Evolutionary conservation across 1,140 invertebrate species (phyloP).

Genomic region (Aphidius ervi): DNA sequence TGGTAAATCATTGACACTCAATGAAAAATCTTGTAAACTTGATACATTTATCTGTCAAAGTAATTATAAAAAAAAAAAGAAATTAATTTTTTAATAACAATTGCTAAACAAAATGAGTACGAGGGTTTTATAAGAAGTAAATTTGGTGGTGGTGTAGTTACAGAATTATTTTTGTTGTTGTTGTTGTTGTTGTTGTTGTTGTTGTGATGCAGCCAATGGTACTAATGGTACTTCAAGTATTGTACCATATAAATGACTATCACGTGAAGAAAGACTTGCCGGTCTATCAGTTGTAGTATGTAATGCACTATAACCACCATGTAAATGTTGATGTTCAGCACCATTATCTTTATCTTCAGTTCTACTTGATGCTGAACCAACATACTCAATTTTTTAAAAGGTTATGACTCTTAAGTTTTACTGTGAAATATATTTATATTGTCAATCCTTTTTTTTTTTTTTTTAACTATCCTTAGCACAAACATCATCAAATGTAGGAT

Average conservation of each 20-base stretch:
- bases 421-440: too few species aligned
- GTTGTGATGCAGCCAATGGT: too few species aligned
- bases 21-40: constrained; percentile 77
- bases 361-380: constrained; percentile 59
- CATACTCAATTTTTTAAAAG: constrained; percentile 39
- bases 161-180: too few species aligned
- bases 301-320: constrained; percentile 43
- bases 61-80: too few species aligned
- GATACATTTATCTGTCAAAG: constrained; percentile 59
- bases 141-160: too few species aligned
- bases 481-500: too few species aligned
- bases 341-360: constrained; percentile 60
- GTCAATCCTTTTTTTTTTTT: too few species aligned
- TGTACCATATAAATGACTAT: constrained; percentile 55
- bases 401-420: too few species aligned
- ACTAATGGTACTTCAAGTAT: constrained; percentile 52
- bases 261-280: constrained; percentile 46
- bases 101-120: constrained; percentile 51
- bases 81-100: too few species aligned
- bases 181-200: too few species aligned
- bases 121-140: constrained; percentile 39
- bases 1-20: constrained; percentile 78
- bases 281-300: constrained; percentile 41
- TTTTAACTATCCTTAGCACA: too few species aligned
- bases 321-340: constrained; percentile 51